phyloP scores from a whole-genome alignment of 2,888 invertebrate species.

The Tridacna crocea region DNA sequence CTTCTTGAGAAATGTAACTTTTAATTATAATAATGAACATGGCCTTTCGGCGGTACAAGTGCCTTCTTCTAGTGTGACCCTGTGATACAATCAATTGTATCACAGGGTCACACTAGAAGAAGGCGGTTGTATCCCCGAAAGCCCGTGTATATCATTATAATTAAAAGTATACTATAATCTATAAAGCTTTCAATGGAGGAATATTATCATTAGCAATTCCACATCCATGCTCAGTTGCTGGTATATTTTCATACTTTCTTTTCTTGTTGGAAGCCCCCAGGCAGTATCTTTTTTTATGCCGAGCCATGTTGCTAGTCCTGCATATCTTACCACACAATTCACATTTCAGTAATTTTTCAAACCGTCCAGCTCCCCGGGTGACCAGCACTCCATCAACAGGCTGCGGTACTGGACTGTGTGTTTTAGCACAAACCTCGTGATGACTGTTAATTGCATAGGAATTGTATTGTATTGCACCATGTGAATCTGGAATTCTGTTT shows the following conservation, averaged over 20 bases:
- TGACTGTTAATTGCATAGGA: neutral
- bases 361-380: conserved; percentile 52
- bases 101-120: too few species aligned
- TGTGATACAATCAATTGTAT: too few species aligned
- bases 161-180: too few species aligned
- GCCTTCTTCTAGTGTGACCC: too few species aligned
- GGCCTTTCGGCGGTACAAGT: too few species aligned
- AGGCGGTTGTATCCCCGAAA: too few species aligned
- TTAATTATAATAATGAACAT: too few species aligned
- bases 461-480: neutral
- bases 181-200: too few species aligned
- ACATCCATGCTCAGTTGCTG: neutral
- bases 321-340: conserved; percentile 54
- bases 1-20: too few species aligned
- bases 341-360: conserved; percentile 57
- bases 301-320: conserved; percentile 58
- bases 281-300: conserved; percentile 58
- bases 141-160: too few species aligned
- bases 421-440: neutral
- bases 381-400: conserved; percentile 53
- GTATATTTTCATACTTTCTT: neutral
- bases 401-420: neutral
- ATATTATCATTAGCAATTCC: neutral
- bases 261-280: conserved; percentile 6
- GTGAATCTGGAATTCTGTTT: neutral